Evolutionary conservation across 1,140 invertebrate genomes (phyloP).

Genomic region (Oedothorax gibbosus): DNA sequence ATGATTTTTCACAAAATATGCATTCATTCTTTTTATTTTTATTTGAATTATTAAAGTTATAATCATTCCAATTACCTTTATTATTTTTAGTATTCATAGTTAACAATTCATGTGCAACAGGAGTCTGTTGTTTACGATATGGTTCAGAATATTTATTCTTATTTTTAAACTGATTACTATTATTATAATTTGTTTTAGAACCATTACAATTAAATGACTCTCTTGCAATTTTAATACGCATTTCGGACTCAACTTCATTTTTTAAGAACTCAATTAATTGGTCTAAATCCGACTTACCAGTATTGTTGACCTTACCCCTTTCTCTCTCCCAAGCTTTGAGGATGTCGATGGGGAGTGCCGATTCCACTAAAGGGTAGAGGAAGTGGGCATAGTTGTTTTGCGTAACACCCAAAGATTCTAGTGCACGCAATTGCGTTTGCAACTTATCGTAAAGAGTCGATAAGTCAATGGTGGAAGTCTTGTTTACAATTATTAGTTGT

Average conservation of each 20-base stretch:
- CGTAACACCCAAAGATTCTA: no score
- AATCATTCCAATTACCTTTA: background rate
- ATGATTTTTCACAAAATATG: slow-evolving; percentile 33
- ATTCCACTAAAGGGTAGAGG: background rate
- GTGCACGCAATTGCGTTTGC: background rate
- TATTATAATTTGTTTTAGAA: no score
- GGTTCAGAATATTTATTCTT: background rate
- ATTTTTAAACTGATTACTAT: background rate
- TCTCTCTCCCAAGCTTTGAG: background rate
- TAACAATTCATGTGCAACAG: slow-evolving; percentile 26
- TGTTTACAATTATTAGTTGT: background rate
- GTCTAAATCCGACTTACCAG: slow-evolving; percentile 12
- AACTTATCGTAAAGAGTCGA: slow-evolving; percentile 11
- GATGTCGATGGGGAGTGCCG: background rate
- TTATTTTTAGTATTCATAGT: slow-evolving; percentile 1
- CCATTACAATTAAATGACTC: background rate
- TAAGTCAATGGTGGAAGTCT: background rate
- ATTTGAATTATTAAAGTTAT: background rate
- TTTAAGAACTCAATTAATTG: slow-evolving; percentile 17
- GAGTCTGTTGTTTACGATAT: background rate
- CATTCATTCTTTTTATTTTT: background rate
- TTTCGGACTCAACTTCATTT: slow-evolving; percentile 13
- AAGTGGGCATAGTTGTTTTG: background rate
- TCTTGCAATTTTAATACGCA: background rate
- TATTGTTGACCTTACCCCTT: background rate